Evolutionary conservation across 2,113 vertebrate genomes (phyloP), one percentile per base, ranked within the genome.

Genomic region (Trematocara nigrifrons): DNA sequence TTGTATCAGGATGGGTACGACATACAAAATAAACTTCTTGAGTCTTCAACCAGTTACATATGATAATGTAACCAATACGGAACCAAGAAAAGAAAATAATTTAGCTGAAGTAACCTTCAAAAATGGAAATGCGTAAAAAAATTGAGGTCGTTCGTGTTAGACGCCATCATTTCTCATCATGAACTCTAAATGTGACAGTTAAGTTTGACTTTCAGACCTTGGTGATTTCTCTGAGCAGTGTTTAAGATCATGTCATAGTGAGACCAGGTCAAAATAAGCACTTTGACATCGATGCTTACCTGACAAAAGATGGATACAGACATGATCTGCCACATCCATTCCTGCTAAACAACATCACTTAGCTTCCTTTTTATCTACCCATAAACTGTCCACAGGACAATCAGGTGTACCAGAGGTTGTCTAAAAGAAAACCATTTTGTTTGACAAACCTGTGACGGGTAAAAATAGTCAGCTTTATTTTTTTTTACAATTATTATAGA

Each of bases 41-140:
- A 51, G 18, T 52, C 51, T 53, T 53, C n/a, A 53, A 13, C 7
- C 7, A 57, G 22, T 57, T 59, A 33, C 8, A 5, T 10, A 5
- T 59, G 26, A 33, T 29, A 59, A 59, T 33, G 56, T 29, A 8
- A 15, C 54, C 54, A 56, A 29, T 15, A 29, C 2, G 4, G 4
- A 31, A 31, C 26, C 54, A 56, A 5, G 13, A 35, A 61, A 31
- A 31, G 29, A 31, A 31, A 31, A 31, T 5, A 76, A 92, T 26
- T 54, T 54, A 54, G 20, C 52, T 26, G 52, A 54, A 54, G 85
- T 77, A 78, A 84, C 85, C 83, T 90, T 81, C 52, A 18, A 80
- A 64, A 81, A 89, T 85, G 89, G n/a, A 52, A 52, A 52, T 10
- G 79, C 87, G 53, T 80, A 38, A 86, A 76, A 47, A 47, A 81